Percentiles rank a stretch among this genome's conserved stretches.
These are phyloP conservation scores for Aethina tumida DNA, from an alignment of 1,140 invertebrate species.

Conservation along the genomic window DNA sequence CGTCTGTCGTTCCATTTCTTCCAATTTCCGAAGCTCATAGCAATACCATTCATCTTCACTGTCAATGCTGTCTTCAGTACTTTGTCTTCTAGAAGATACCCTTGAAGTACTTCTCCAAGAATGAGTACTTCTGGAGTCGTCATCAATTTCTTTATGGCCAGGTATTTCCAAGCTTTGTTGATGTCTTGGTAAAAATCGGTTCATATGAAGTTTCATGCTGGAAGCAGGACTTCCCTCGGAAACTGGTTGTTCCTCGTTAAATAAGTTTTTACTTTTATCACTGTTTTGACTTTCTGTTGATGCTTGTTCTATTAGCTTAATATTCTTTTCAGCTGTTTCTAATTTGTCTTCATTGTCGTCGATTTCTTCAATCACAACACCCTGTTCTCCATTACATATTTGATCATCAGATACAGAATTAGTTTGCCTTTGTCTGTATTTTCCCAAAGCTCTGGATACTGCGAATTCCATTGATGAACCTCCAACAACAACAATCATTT, in stretches of 20 bases:
- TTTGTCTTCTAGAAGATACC: conserved; percentile 79
- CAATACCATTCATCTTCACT: conserved; percentile 90
- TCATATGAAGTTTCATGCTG: conserved; percentile 44
- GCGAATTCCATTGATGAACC: conserved; percentile 71
- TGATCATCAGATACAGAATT: conserved; percentile 57
- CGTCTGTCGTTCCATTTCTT: conserved; percentile 72
- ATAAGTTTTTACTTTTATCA: conserved; percentile 5
- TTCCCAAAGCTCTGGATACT: conserved; percentile 69
- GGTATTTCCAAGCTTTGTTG: conserved; percentile 76
- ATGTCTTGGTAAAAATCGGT: conserved; percentile 53
- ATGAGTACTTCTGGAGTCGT: conserved; percentile 76
- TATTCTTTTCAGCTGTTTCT: conserved; percentile 31
- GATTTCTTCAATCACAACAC: conserved; percentile 39
- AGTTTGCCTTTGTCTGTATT: conserved; percentile 68
- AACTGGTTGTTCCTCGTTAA: conserved; percentile 18
- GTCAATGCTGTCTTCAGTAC: conserved; percentile 87
- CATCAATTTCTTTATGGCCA: conserved; percentile 59
- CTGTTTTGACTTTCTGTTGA: conserved; percentile 36
- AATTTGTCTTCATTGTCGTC: conserved; percentile 28
- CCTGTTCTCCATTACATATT: conserved; percentile 39
- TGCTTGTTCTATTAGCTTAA: conserved; percentile 32
- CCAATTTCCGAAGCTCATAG: conserved; percentile 75
- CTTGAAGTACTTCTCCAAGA: conserved; percentile 75
- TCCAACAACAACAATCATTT: conserved; percentile 40
- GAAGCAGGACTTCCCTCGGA: conserved; percentile 52